Evolutionary conservation across 2,888 invertebrate genomes (phyloP), one percentile per base, ranked within the genome.

Genomic region (Malthinus seriepunctatus): DNA sequence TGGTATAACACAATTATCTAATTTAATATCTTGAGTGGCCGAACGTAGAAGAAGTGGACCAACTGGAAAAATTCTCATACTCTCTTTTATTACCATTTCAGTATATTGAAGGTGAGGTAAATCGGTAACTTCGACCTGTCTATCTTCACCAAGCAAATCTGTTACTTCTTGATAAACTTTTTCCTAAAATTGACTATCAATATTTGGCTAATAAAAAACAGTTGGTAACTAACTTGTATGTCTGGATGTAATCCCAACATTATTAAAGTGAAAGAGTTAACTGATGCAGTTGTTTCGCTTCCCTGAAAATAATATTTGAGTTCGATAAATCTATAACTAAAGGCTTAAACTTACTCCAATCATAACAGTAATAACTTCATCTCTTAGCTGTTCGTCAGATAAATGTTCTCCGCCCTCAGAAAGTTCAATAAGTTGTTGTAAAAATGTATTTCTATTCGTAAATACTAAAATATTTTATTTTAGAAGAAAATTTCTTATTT

Each of bases 381-480:
- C 54, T 5, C 52, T 46, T 8, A 65, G 37, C 15, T 67, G 58
- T 15, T 46, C 32, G 34, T 57, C 48, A 1, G 60, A 59, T 15
- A 67, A 55, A 38, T 57, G 37, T 5, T 8, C 42, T 5, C 44
- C 47, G 14, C 11, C 52, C 9, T 11, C 44, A 10, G 46, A 53
- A n/a, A 53, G n/a, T 6, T 53, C 37, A 63, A 85, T 82, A 8
- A 85, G 67, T 7, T 82, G 68, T 59, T 76, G 76, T 76, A 83
- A 32, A 73, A 80, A 77, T 0, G 81, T 79, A 68, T 81, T 81
- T 14, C 68, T 42, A 2, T n/a, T 42, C 1, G 3, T 3, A 3
- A 12, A 1, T 3, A n/a, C 44, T 32, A 32, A 46, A 46, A 31
- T 4, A 7, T 44, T 45, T n/a, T n/a, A n/a, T n/a, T n/a, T n/a